Conservation (phyloP, 2,797 vertebrate species). For the Discoglossus pictus region DNA sequence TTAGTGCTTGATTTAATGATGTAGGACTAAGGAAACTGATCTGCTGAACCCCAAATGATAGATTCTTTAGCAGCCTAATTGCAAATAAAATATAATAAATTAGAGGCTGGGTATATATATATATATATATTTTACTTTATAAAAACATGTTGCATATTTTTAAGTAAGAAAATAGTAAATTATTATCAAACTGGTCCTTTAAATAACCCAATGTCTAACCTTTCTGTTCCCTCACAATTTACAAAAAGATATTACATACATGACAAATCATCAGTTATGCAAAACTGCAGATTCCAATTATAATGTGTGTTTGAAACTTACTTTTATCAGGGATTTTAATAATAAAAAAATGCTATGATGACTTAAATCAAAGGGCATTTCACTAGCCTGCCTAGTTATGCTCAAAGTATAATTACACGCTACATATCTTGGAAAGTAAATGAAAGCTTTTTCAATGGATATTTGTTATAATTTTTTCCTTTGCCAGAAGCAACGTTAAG, state of each 20-base stretch:
- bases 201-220: too few species aligned
- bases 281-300: conserved; percentile 48
- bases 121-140: too few species aligned
- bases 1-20: too few species aligned
- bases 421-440: conserved; percentile 70
- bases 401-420: conserved; percentile 71
- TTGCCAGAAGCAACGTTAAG: conserved; percentile 68
- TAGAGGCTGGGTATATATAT: too few species aligned
- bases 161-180: too few species aligned
- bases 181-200: too few species aligned
- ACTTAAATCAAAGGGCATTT: conserved; percentile 67
- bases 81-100: too few species aligned
- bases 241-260: conserved; percentile 33
- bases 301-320: conserved; percentile 52
- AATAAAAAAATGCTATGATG: conserved; percentile 57
- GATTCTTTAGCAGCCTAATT: too few species aligned
- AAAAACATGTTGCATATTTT: too few species aligned
- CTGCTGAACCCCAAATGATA: too few species aligned
- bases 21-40: too few species aligned
- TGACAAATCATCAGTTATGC: conserved; percentile 43
- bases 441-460: conserved; percentile 68
- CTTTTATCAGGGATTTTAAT: conserved; percentile 58
- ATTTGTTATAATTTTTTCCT: conserved; percentile 71
- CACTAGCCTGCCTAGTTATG: conserved; percentile 58
- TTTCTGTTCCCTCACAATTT: conserved; percentile 56